phyloP scores from a whole-genome alignment of 2,113 vertebrate genomes.

The Saccopteryx leptura region DNA sequence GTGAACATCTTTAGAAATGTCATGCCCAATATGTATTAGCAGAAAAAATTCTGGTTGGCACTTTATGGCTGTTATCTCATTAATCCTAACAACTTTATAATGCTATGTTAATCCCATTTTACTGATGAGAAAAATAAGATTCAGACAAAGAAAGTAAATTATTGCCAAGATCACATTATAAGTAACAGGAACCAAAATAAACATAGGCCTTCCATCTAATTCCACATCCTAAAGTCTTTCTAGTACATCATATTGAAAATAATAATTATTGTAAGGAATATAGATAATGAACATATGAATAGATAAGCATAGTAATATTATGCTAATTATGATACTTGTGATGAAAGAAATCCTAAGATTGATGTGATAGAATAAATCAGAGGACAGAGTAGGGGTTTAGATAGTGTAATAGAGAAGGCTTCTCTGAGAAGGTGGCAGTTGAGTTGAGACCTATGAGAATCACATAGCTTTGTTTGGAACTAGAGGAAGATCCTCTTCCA shows the following conservation, averaged over 20 bases:
- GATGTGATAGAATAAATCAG: neutral
- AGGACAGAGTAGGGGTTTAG: neutral
- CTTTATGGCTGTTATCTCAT: neutral
- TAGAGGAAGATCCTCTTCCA: neutral
- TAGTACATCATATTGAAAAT: neutral
- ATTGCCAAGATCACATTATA: neutral
- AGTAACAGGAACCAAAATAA: neutral
- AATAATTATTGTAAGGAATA: neutral
- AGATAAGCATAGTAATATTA: neutral
- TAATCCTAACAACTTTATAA: neutral
- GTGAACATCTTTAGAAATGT: neutral
- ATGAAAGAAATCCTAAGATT: neutral
- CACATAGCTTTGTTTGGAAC: neutral
- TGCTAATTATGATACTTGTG: neutral
- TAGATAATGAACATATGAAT: neutral
- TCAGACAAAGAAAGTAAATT: neutral
- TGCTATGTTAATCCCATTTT: neutral
- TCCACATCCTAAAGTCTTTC: neutral
- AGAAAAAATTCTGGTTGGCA: neutral
- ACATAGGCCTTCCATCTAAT: neutral
- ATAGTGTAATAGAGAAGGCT: neutral
- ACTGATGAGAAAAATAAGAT: conserved; percentile 3
- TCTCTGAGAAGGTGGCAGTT: neutral
- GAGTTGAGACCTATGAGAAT: neutral
- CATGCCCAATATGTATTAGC: neutral